Conservation (phyloP, 2,113 vertebrate species). For the Vidua chalybeata region DNA sequence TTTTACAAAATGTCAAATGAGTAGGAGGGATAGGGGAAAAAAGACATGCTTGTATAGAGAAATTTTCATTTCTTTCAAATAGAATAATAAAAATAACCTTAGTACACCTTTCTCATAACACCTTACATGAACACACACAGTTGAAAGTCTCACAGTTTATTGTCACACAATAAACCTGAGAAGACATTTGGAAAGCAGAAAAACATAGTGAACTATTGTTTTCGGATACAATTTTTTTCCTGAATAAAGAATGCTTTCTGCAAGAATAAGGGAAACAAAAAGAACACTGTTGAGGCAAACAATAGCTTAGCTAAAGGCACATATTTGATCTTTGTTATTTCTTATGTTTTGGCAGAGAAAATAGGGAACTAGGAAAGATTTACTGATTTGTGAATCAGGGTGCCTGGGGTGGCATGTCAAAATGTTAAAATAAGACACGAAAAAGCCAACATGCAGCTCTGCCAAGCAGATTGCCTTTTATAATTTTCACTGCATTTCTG, state of each 20-base stretch:
- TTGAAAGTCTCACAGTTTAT: neutral
- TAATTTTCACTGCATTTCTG: neutral
- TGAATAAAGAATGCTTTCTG: neutral
- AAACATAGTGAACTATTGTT: neutral
- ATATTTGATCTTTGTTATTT: neutral
- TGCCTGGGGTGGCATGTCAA: neutral
- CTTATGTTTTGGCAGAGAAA: neutral
- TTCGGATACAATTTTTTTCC: neutral
- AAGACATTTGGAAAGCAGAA: neutral
- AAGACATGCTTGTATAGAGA: accelerated
- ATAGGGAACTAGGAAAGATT: neutral
- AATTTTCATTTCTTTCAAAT: neutral
- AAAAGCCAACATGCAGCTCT: neutral
- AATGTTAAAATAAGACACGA: neutral
- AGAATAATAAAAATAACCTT: neutral
- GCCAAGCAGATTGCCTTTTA: neutral
- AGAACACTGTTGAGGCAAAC: neutral
- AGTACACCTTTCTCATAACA: neutral
- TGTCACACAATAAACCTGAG: neutral
- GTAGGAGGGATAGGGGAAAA: neutral
- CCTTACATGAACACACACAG: neutral
- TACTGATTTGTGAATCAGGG: neutral
- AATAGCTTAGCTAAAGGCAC: neutral
- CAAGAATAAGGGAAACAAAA: neutral
- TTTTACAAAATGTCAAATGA: neutral